Evolutionary conservation across 2,113 vertebrate species (phyloP), one percentile per base, ranked within the genome.

Genomic region (Spea multiplicata): DNA sequence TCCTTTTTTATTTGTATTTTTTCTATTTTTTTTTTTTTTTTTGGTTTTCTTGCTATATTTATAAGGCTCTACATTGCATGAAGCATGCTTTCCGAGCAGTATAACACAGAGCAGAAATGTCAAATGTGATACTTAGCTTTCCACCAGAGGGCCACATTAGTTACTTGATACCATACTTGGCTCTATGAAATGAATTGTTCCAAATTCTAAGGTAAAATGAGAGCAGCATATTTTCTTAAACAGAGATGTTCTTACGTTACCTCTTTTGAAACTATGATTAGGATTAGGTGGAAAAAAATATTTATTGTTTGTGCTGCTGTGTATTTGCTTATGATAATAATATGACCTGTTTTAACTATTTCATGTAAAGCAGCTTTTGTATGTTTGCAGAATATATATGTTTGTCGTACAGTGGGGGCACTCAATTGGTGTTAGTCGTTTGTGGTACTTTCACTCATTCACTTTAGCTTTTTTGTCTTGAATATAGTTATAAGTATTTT

Each of bases 71-170:
- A 48, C 53, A 13, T 50, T 61, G 46, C 13, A 59, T 59, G 57
- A 9, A 68, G 71, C 12, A 47, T 68, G 47, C 68, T 74, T 70
- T 77, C 8, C 46, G 45, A 80, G 47, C 74, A 74, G 57, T 81
- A 82, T 2, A 82, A 74, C 53, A 83, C 78, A 82, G 67, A 80
- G 6, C 66, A 85, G 83, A 82, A 72, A 83, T 81, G 66, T 81
- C 76, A 85, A 88, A 87, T 75, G 48, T 85, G 87, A 81, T 91
- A 84, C 90, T 12, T 85, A 76, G 85, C 84, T 89, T 91, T 93
- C 96, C 97, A 97, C 95, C 92, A 98, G 97, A 98, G 97, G 97
- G 97, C 96, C 93, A 93, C 93, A 93, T 95, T 80, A 68, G 71
- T 80, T 93, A 93, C 92, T 94, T 94, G 91, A 94, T 89, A 89